Evolutionary conservation across 1,140 invertebrate species (phyloP).

Genomic region (Drosophila malerkotliana): DNA sequence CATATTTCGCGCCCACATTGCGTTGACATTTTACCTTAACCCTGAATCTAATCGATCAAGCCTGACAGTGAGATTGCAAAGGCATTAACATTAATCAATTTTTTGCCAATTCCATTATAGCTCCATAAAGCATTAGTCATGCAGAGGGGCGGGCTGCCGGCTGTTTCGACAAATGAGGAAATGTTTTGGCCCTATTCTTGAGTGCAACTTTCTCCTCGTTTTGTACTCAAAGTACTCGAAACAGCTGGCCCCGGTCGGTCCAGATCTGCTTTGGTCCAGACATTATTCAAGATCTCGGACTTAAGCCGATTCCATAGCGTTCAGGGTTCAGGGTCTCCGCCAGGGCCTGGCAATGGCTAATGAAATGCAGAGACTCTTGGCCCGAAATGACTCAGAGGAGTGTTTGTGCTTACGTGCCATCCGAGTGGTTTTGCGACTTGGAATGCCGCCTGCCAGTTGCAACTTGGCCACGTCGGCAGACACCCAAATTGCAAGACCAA

Average conservation of each 20-base stretch:
- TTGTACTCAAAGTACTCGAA: constrained; percentile 12
- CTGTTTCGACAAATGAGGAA: constrained; percentile 14
- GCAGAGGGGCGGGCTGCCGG: not conserved
- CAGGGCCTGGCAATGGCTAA: constrained; percentile 20
- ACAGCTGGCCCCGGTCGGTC: not conserved
- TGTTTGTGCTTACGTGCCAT: constrained; percentile 39
- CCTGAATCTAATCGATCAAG: constrained; percentile 75
- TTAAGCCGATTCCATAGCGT: constrained; percentile 48
- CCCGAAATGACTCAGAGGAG: constrained; percentile 41
- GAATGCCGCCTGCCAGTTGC: constrained; percentile 39
- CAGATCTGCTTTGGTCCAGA: not conserved
- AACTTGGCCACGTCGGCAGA: constrained; percentile 31
- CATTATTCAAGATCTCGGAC: constrained; percentile 37
- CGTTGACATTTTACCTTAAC: constrained; percentile 79
- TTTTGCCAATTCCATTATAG: constrained; percentile 11
- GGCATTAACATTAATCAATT: constrained; percentile 43
- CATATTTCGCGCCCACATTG: constrained; percentile 39
- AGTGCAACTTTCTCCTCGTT: constrained; percentile 39
- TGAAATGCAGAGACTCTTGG: constrained; percentile 45
- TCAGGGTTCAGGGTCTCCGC: constrained; percentile 30
- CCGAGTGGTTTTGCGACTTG: constrained; percentile 30
- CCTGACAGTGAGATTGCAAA: constrained; percentile 50
- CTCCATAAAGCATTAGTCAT: constrained; percentile 46
- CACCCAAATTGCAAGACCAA: constrained; percentile 13
- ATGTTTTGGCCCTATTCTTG: constrained; percentile 29